Conservation (phyloP, 1,140 invertebrate species). For the Adoxophyes honmai region DNA sequence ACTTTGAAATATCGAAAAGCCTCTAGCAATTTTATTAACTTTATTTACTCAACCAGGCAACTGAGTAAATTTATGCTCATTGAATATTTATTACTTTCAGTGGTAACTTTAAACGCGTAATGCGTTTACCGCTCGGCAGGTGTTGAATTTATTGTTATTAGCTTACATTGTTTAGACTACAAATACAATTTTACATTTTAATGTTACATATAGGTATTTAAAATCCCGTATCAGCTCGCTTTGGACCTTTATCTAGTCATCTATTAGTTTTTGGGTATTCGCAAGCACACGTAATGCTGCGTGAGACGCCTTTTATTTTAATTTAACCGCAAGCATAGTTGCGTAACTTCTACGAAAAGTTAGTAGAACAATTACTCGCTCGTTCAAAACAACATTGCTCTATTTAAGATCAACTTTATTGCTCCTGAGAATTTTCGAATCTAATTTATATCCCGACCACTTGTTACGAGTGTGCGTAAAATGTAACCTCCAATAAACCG, state of each 20-base stretch:
- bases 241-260: no score
- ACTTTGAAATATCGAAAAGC: no score
- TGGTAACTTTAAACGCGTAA: not conserved
- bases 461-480: constrained; percentile 37
- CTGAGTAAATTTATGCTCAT: constrained; percentile 34
- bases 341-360: no score
- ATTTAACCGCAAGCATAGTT: no score
- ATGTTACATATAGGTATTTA: no score
- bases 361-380: no score
- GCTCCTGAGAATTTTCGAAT: not conserved
- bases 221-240: no score
- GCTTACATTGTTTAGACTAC: constrained; percentile 26
- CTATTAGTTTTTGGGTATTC: no score
- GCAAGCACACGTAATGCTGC: no score
- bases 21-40: not conserved
- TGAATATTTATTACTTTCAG: constrained; percentile 31
- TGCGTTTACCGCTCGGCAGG: constrained; percentile 21
- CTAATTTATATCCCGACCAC: constrained; percentile 20
- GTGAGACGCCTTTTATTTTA: no score
- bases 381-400: no score
- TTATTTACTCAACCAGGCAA: constrained; percentile 5
- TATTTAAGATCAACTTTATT: not conserved
- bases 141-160: constrained; percentile 42
- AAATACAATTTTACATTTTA: no score
- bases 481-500: constrained; percentile 48